These are phyloP conservation scores for Oligia fasciuncula DNA, from an alignment of 2,888 invertebrate species.

Conservation along the genomic window DNA sequence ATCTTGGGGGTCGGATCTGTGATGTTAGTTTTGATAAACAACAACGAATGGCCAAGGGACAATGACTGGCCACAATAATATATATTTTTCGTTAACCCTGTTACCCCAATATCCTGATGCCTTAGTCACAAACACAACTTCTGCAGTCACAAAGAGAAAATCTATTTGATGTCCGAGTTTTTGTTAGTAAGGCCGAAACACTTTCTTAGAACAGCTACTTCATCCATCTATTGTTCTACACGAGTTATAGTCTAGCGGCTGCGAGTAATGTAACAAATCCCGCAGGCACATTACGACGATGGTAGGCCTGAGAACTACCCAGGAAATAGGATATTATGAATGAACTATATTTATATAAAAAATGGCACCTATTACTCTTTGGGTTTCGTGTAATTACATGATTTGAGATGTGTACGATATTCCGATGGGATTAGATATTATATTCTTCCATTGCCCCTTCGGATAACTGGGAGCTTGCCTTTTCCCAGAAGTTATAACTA, in stretches of 20 bases:
- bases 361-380: slow-evolving; percentile 25
- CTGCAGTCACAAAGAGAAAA: slow-evolving; percentile 17
- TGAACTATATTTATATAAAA: slow-evolving; percentile 42
- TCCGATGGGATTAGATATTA: neutral
- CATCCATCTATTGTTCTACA: slow-evolving; percentile 56
- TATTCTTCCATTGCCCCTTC: neutral
- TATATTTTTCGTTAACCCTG: neutral
- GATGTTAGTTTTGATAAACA: neutral
- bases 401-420: neutral
- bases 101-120: slow-evolving; percentile 1
- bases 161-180: slow-evolving; percentile 16
- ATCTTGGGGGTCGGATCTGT: neutral
- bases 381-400: slow-evolving; percentile 23
- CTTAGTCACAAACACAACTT: neutral
- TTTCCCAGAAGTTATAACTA: neutral
- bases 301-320: slow-evolving; percentile 18
- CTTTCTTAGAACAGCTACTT: slow-evolving; percentile 48
- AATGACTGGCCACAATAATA: neutral
- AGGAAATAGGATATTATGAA: slow-evolving; percentile 39
- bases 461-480: neutral
- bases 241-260: slow-evolving; percentile 50
- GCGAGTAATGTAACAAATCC: slow-evolving; percentile 45
- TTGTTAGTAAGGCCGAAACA: slow-evolving; percentile 21
- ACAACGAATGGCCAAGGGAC: neutral
- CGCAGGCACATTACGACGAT: slow-evolving; percentile 44